These are phyloP conservation scores for Chionodraco myersi DNA, from an alignment of 2,113 vertebrate genomes.

Conservation along the genomic window DNA sequence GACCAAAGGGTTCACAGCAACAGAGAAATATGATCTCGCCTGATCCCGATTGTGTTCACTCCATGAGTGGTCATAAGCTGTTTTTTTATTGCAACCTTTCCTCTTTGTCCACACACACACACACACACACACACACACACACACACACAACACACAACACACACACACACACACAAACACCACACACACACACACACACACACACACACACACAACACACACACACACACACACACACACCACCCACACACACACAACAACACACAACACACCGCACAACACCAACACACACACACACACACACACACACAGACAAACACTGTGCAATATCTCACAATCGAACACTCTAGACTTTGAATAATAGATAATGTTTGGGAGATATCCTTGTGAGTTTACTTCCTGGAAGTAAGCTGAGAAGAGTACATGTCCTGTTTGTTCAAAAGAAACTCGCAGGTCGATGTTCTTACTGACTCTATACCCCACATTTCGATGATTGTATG, in stretches of 20 bases:
- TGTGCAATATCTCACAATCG: constrained; percentile 57
- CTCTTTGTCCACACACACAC: constrained; percentile 59
- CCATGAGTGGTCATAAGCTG: not conserved
- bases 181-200: too few species aligned
- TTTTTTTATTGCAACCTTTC: constrained; percentile 25
- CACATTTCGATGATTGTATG: not conserved
- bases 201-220: too few species aligned
- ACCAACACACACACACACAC: constrained; percentile 60
- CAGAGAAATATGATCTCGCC: constrained; percentile 10
- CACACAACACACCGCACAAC: too few species aligned
- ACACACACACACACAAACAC: too few species aligned
- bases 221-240: constrained; percentile 46
- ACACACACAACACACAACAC: too few species aligned
- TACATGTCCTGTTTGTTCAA: not conserved
- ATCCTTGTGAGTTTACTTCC: not conserved
- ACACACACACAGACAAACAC: constrained; percentile 46
- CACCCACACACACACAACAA: too few species aligned
- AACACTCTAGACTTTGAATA: constrained; percentile 21
- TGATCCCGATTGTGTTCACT: not conserved
- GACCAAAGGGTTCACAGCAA: constrained; percentile 12
- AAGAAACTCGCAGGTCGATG: not conserved
- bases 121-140: too few species aligned
- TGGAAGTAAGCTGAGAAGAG: not conserved
- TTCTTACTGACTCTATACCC: not conserved
- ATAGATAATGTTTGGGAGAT: not conserved